Evolutionary conservation across 2,113 vertebrate species (phyloP).

Genomic region (Seriola quinqueradiata): DNA sequence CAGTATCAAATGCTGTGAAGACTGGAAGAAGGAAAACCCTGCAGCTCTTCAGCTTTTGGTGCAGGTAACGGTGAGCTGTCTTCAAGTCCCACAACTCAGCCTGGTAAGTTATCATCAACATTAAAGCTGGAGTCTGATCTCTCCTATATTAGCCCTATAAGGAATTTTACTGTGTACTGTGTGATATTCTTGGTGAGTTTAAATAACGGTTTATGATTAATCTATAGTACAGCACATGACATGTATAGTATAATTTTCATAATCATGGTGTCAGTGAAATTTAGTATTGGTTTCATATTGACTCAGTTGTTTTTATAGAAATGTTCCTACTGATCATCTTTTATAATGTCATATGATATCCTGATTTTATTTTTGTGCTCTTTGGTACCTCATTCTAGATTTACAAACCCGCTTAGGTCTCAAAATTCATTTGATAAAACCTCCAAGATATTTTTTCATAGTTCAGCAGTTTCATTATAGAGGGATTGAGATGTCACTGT

Average conservation of each 20-base stretch:
- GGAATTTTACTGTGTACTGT: not conserved
- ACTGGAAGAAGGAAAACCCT: constrained; percentile 36
- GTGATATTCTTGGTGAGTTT: not conserved
- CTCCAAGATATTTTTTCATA: not conserved
- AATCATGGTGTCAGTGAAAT: not conserved
- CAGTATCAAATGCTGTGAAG: not conserved
- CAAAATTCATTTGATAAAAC: not conserved
- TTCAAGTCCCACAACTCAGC: not conserved
- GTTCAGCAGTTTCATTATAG: not conserved
- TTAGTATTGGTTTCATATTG: constrained; percentile 1
- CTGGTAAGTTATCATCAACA: constrained; percentile 17
- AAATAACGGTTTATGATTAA: not conserved
- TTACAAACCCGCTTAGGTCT: not conserved
- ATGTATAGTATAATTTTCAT: not conserved
- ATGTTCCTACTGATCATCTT: not conserved
- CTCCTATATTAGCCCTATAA: not conserved
- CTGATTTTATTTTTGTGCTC: not conserved
- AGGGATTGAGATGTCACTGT: not conserved
- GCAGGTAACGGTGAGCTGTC: not conserved
- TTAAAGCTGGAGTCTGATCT: not conserved
- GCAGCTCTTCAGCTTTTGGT: not conserved
- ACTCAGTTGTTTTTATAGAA: not conserved
- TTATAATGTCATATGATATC: not conserved
- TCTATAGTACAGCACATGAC: no score
- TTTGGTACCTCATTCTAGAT: not conserved